phyloP scores from a whole-genome alignment of 2,113 vertebrate species.

The Spea multiplicata region DNA sequence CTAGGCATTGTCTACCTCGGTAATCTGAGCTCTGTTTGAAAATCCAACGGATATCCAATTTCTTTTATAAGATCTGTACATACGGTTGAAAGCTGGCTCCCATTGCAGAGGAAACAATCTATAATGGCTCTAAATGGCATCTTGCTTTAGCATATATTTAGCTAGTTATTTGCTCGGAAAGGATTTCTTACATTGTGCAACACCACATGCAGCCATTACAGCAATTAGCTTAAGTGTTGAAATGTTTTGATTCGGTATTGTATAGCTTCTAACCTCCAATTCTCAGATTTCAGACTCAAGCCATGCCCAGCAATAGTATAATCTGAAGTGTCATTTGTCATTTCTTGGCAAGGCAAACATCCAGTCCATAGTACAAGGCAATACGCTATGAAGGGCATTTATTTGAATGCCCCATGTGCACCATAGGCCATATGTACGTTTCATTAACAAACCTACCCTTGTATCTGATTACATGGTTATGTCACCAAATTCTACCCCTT shows the following conservation, averaged over 20 bases:
- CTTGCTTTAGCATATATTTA: constrained; percentile 7
- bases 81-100: constrained; percentile 63
- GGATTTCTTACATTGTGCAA: constrained; percentile 13
- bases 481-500: no score
- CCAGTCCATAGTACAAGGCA: no score
- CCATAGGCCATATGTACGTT: no score
- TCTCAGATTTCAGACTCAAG: not conserved
- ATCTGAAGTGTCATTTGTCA: not conserved
- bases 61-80: constrained; percentile 61
- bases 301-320: not conserved
- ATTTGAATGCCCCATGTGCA: no score
- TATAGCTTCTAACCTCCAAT: not conserved
- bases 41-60: constrained; percentile 66
- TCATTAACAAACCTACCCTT: no score
- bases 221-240: constrained; percentile 29
- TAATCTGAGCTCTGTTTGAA: constrained; percentile 65
- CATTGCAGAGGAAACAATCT: constrained; percentile 54
- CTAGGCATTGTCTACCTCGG: constrained; percentile 65
- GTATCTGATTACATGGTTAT: no score
- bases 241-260: constrained; percentile 22
- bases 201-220: constrained; percentile 1
- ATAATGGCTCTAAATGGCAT: not conserved
- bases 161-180: not conserved
- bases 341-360: no score
- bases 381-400: no score